These are phyloP conservation scores for Perithous albicinctus DNA, from an alignment of 2,888 invertebrate genomes.

Conservation along the genomic window DNA sequence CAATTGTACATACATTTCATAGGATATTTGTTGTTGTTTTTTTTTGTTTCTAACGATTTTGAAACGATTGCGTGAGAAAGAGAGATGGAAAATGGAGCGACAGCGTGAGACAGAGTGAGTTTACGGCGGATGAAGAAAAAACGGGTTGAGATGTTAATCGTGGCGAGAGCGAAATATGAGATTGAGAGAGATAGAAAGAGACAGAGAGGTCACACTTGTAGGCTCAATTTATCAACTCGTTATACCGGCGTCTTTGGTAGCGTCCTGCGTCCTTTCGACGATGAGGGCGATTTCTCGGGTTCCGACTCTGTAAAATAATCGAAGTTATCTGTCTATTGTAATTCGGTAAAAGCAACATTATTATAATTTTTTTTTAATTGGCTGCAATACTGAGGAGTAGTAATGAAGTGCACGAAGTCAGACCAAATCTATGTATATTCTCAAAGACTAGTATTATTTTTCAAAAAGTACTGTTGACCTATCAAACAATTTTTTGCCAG, in stretches of 20 bases:
- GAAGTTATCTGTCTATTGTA: conserved; percentile 23
- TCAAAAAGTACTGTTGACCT: too few species aligned
- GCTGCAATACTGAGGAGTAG: too few species aligned
- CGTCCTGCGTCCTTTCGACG: conserved; percentile 94
- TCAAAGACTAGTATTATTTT: too few species aligned
- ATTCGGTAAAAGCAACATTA: too few species aligned
- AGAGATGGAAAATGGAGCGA: conserved; percentile 36
- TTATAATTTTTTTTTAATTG: too few species aligned
- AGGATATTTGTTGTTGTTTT: conserved; percentile 22
- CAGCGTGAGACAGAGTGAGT: conserved; percentile 30
- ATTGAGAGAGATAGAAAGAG: conserved; percentile 75
- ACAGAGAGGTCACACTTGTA: conserved; percentile 87
- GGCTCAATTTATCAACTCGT: conserved; percentile 87
- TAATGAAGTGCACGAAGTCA: too few species aligned
- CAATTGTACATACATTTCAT: conserved; percentile 47
- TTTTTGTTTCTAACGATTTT: conserved; percentile 27
- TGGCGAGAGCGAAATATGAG: conserved; percentile 25
- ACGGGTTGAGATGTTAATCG: conserved; percentile 4
- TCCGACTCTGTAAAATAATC: conserved; percentile 90
- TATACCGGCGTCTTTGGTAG: conserved; percentile 99
- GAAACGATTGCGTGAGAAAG: conserved; percentile 47
- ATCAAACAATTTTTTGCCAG: too few species aligned
- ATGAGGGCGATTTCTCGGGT: conserved; percentile 94
- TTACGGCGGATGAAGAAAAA: conserved; percentile 12
- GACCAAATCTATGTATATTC: too few species aligned